Percentiles rank a stretch among this genome's conserved stretches.
Evolutionary conservation across 53 echinoderm and acorn worm genomes (phyloP).

Genomic region (Echinarachnius parma): DNA sequence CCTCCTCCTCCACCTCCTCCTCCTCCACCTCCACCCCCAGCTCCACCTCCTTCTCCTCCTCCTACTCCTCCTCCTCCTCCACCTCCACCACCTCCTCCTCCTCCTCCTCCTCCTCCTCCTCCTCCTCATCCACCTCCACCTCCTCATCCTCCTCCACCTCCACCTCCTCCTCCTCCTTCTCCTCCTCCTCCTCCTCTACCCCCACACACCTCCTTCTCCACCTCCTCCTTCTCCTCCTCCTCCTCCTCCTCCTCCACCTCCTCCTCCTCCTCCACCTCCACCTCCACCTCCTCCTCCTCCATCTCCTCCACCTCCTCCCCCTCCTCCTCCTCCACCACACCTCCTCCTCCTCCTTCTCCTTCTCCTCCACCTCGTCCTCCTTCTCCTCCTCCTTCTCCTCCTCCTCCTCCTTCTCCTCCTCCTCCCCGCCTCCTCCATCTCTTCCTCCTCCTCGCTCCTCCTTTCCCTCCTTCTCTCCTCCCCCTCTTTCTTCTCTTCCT

Average conservation of each 20-base stretch:
- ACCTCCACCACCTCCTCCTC: too few relatives aligned
- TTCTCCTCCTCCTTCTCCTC: background rate
- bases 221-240: background rate
- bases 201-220: background rate
- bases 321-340: background rate
- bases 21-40: too few relatives aligned
- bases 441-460: background rate
- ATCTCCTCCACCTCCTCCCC: background rate
- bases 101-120: too few relatives aligned
- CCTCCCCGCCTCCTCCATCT: background rate
- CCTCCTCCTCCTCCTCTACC: background rate
- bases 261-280: background rate
- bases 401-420: background rate
- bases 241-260: background rate
- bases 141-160: background rate
- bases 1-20: background rate
- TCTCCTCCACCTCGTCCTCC: background rate
- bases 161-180: background rate
- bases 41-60: too few relatives aligned
- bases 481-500: too few relatives aligned
- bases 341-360: background rate
- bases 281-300: background rate
- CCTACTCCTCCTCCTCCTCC: too few relatives aligned
- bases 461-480: too few relatives aligned
- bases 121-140: too few relatives aligned